phyloP scores from a whole-genome alignment of 2,113 vertebrate genomes.

The Salvelinus namaycush region DNA sequence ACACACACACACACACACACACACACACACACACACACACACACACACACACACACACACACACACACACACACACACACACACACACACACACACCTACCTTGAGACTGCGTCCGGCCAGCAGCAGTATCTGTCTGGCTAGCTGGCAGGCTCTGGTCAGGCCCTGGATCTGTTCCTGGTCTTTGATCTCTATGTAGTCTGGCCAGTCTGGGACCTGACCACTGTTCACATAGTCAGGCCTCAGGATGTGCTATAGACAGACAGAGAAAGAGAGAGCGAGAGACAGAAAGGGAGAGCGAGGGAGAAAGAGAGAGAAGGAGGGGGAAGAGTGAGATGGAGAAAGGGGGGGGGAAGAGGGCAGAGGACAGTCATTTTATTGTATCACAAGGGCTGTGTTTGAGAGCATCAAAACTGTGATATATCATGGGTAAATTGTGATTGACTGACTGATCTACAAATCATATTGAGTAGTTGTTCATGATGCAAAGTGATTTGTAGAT shows the following conservation, averaged over 20 bases:
- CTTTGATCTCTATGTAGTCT: conserved; percentile 93
- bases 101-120: conserved; percentile 86
- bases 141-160: conserved; percentile 90
- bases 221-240: conserved; percentile 91
- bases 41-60: no score
- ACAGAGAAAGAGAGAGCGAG: conserved; percentile 56
- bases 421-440: no score
- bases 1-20: no score
- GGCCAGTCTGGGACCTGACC: conserved; percentile 89
- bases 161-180: conserved; percentile 92
- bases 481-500: no score
- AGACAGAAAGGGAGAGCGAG: not conserved
- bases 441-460: no score
- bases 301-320: not conserved
- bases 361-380: not conserved
- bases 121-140: conserved; percentile 87
- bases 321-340: not conserved
- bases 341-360: not conserved
- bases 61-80: no score
- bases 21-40: no score
- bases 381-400: no score
- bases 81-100: conserved; percentile 54
- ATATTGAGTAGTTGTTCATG: no score
- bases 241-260: conserved; percentile 88
- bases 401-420: no score